These are phyloP conservation scores for Conger conger DNA, from an alignment of 2,113 vertebrate species.

Conservation along the genomic window DNA sequence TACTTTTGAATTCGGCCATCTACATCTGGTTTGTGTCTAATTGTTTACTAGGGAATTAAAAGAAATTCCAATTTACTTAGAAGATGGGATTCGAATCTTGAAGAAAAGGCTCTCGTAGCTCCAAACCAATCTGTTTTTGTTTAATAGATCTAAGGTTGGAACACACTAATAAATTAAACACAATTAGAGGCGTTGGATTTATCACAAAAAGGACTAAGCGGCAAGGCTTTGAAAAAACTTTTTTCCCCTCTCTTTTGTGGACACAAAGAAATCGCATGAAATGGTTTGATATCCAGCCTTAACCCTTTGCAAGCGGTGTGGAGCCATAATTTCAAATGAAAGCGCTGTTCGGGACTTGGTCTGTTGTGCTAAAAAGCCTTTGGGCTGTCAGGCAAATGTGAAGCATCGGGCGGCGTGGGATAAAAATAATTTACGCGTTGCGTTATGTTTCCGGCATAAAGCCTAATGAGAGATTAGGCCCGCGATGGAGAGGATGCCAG, in stretches of 20 bases:
- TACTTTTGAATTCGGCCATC: slow-evolving; percentile 49
- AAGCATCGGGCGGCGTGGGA: too few species aligned
- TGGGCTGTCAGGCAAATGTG: slow-evolving; percentile 36
- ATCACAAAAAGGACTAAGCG: slow-evolving; percentile 47
- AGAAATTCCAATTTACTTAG: slow-evolving; percentile 69
- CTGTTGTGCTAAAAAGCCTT: not conserved
- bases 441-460: slow-evolving; percentile 29
- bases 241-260: slow-evolving; percentile 38
- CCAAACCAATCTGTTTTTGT: slow-evolving; percentile 61
- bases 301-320: slow-evolving; percentile 42
- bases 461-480: slow-evolving; percentile 39
- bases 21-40: slow-evolving; percentile 70
- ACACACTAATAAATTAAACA: slow-evolving; percentile 69
- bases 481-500: slow-evolving; percentile 20
- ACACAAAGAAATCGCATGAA: slow-evolving; percentile 34
- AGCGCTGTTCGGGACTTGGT: slow-evolving; percentile 43
- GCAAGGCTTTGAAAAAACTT: slow-evolving; percentile 50
- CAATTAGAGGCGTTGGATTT: slow-evolving; percentile 62
- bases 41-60: slow-evolving; percentile 72
- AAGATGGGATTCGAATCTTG: slow-evolving; percentile 55
- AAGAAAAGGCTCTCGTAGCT: slow-evolving; percentile 54
- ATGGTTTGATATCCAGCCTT: slow-evolving; percentile 48
- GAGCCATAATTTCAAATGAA: slow-evolving; percentile 34
- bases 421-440: slow-evolving; percentile 31
- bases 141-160: slow-evolving; percentile 63